A percentile compares a stretch with the other conserved stretches of the same genome.
Conservation (phyloP, 2,888 invertebrate species). For the Aplocera efformata region DNA sequence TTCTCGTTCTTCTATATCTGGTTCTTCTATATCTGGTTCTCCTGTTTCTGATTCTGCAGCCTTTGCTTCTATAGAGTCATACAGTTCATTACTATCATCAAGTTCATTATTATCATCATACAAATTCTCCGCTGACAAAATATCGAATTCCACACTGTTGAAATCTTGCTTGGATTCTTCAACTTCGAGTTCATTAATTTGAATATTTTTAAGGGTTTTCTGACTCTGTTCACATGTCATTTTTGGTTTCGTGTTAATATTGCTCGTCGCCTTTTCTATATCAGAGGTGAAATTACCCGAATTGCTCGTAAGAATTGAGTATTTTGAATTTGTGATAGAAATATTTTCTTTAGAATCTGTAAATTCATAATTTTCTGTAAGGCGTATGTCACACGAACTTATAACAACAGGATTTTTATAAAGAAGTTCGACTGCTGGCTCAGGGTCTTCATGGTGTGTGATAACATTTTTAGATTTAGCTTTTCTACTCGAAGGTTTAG, state of each 20-base stretch:
- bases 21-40: background rate
- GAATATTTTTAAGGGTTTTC: slow-evolving; percentile 18
- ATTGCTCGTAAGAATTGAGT: slow-evolving; percentile 27
- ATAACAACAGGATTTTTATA: slow-evolving; percentile 62
- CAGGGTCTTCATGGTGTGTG: slow-evolving; percentile 25
- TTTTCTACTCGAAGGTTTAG: slow-evolving; percentile 34
- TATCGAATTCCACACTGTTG: slow-evolving; percentile 31
- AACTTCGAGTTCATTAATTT: slow-evolving; percentile 13
- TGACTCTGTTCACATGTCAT: background rate
- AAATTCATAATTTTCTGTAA: slow-evolving; percentile 32
- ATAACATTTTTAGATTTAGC: slow-evolving; percentile 24
- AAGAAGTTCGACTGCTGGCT: slow-evolving; percentile 55
- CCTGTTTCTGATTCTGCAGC: slow-evolving; percentile 26
- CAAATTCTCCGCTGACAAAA: slow-evolving; percentile 51
- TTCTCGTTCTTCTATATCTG: slow-evolving; percentile 1
- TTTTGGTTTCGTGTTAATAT: slow-evolving; percentile 7
- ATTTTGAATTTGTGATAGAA: slow-evolving; percentile 30
- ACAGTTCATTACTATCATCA: slow-evolving; percentile 45
- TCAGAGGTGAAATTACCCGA: slow-evolving; percentile 33
- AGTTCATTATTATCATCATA: slow-evolving; percentile 54
- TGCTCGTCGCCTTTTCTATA: slow-evolving; percentile 26
- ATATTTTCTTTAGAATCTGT: slow-evolving; percentile 37
- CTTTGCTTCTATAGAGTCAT: slow-evolving; percentile 50
- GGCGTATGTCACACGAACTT: slow-evolving; percentile 45
- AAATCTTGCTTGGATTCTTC: slow-evolving; percentile 18